These are phyloP conservation scores for Halcyon badia DNA, from an alignment of 2,797 vertebrate species.

Conservation along the genomic window DNA sequence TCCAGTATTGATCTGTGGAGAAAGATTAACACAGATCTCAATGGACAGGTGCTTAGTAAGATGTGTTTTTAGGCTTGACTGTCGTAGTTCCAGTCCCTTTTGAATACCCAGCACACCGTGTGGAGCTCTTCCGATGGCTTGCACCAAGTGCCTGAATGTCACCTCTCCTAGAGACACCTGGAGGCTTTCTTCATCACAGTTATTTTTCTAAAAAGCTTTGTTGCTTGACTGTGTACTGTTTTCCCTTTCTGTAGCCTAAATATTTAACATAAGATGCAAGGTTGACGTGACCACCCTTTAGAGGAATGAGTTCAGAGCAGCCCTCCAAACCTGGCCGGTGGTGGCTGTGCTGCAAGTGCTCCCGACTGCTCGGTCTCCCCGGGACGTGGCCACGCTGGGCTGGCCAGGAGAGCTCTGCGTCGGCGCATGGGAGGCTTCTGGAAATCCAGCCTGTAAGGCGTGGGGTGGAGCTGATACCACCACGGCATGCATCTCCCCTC, in stretches of 20 bases:
- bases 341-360: background rate
- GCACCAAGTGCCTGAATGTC: background rate
- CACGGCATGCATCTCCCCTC: background rate
- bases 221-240: background rate
- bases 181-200: background rate
- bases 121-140: background rate
- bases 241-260: background rate
- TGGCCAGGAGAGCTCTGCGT: background rate
- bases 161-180: background rate
- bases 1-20: background rate
- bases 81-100: background rate
- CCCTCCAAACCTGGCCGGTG: background rate
- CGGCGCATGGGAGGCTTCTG: background rate
- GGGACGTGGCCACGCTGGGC: background rate
- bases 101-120: accelerated
- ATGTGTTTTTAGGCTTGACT: background rate
- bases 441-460: accelerated
- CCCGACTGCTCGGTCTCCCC: background rate
- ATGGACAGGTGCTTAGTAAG: background rate
- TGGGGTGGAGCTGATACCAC: background rate
- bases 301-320: background rate
- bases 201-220: background rate
- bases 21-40: background rate
- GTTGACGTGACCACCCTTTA: accelerated
- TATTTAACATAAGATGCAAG: background rate